Base-by-base conservation (phyloP, 2,888 invertebrate species). In the Caenorhabditis panamensis region DNA sequence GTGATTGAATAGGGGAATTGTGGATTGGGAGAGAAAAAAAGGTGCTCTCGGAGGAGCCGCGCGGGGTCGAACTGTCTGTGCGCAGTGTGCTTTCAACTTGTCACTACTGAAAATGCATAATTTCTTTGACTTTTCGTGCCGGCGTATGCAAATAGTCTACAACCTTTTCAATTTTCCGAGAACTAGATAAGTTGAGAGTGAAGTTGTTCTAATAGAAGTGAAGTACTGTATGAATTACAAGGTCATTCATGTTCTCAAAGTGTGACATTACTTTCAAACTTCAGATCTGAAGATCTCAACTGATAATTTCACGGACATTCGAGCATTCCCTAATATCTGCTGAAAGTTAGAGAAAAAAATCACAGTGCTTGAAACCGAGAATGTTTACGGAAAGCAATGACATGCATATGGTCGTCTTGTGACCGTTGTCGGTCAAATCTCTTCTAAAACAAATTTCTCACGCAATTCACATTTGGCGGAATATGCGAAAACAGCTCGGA, bases 81-180 rank as follows among this genome's bases (percentile, higher is more conserved):
- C 67, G 47, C 54, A 41, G 64, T 78, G 64, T 78, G 78, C 78
- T 78, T 78, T 78, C 58, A 71, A 78, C 78, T 78, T 78, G 68
- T 71, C 71, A 78, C 66, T 71, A 71, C 78, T 51, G 77, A 69
- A 69, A 78, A 61, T 71, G 71, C 64, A 71, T 78, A 71, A 71
- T 71, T 71, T 36, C 37, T 58, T 51, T 36, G 37, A 26, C 51
- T 62, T 53, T 47, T 51, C 41, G 11, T 41, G 24, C 64, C 64
- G 64, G 31, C 37, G 13, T 64, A 73, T 61, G 66, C 59, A 64
- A 64, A 73, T 64, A 73, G 41, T 66, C 37, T 18, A 16, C 9
- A 6, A 8, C 36, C n/a, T 3, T 31, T 22, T 5, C 47, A 18
- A 1, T 24, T 59, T 59, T 41, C 24, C 41, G 59, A 18, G 41